These are phyloP conservation scores for Nasua narica DNA, from an alignment of 2,797 vertebrate genomes.

Conservation along the genomic window DNA sequence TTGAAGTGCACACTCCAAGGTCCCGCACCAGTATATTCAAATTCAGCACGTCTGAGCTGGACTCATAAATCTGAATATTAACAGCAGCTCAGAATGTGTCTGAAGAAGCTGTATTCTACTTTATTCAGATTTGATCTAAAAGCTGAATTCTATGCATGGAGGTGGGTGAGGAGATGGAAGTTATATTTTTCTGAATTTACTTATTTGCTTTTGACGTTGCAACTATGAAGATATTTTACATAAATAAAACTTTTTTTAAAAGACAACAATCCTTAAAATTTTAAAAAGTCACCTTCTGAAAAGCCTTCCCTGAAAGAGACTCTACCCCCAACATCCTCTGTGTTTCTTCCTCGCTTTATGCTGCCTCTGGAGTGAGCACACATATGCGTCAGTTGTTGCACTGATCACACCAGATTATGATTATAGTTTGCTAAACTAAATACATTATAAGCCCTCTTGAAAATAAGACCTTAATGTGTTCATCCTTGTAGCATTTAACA, in stretches of 20 bases:
- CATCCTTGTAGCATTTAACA: background rate
- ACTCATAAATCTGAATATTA: background rate
- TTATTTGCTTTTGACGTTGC: background rate
- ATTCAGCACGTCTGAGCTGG: background rate
- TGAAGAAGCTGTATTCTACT: background rate
- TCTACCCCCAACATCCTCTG: rapidly evolving
- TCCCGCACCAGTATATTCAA: background rate
- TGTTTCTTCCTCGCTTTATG: rapidly evolving
- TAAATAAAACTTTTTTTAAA: background rate
- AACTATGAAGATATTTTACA: background rate
- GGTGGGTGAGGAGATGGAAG: background rate
- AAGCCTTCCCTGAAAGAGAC: background rate
- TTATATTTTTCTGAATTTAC: background rate
- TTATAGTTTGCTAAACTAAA: background rate
- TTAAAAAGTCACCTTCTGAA: background rate
- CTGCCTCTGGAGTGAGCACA: background rate
- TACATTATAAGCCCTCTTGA: background rate
- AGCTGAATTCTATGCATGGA: background rate
- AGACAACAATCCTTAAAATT: background rate
- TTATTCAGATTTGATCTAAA: background rate
- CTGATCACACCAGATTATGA: background rate
- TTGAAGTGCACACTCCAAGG: background rate
- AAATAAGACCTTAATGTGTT: background rate
- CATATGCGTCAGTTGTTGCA: rapidly evolving
- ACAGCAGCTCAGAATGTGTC: too few relatives aligned